Evolutionary conservation across 2,888 invertebrate genomes (phyloP).

Genomic region (Oligia latruncula): DNA sequence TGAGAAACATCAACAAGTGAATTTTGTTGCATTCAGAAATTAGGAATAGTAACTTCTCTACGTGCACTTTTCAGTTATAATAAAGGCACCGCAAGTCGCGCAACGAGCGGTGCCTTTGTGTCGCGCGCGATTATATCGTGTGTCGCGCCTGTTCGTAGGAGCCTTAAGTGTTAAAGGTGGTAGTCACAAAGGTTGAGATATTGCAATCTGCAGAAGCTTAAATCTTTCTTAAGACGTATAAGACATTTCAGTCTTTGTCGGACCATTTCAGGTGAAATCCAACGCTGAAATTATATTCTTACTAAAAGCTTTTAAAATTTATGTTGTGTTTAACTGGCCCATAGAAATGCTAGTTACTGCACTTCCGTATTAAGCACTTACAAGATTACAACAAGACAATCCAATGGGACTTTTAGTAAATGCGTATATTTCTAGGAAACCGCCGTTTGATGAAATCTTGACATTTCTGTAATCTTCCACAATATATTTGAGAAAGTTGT

Average conservation of each 20-base stretch:
- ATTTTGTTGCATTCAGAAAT: background rate
- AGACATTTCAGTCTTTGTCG: background rate
- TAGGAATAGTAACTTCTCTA: background rate
- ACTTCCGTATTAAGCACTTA: too few relatives aligned
- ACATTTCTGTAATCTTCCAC: background rate
- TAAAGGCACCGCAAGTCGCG: too few relatives aligned
- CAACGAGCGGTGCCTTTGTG: too few relatives aligned
- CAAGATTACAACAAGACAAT: background rate
- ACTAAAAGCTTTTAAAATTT: background rate
- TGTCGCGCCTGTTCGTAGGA: too few relatives aligned
- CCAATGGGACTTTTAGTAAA: background rate
- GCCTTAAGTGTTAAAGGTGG: too few relatives aligned
- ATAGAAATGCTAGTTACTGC: background rate
- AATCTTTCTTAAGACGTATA: background rate
- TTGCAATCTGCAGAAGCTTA: background rate
- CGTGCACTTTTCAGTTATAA: background rate
- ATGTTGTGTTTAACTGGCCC: background rate
- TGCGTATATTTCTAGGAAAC: too few relatives aligned
- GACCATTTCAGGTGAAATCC: background rate
- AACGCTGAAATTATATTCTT: slow-evolving; percentile 1
- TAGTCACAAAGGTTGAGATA: background rate
- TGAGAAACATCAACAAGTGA: background rate
- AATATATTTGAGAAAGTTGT: background rate
- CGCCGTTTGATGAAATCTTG: background rate
- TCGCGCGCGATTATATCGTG: too few relatives aligned